Conservation (phyloP, 2,888 invertebrate genomes). For the Lasioglossum morio region DNA sequence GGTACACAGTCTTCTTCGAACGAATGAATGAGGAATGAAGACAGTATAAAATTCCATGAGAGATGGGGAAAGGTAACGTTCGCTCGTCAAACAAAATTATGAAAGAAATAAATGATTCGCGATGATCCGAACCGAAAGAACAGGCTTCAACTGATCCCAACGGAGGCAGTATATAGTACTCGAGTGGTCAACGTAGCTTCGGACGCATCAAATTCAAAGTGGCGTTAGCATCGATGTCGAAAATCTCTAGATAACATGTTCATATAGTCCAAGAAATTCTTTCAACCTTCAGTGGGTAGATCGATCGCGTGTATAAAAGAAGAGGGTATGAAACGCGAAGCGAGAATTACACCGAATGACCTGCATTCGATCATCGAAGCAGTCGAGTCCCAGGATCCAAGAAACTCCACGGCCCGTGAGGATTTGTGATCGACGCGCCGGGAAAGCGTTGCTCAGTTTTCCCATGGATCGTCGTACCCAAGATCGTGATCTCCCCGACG, state of each 20-base stretch:
- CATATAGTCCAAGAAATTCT: not conserved
- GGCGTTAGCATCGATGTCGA: not conserved
- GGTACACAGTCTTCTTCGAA: not conserved
- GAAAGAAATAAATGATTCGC: not conserved
- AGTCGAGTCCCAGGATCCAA: constrained; percentile 26
- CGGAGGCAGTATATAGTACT: constrained; percentile 9
- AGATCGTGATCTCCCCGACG: too few species aligned
- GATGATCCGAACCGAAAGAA: not conserved
- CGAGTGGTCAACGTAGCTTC: not conserved
- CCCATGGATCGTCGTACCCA: constrained; percentile 37
- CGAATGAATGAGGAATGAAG: not conserved
- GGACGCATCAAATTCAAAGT: not conserved
- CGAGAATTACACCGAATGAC: constrained; percentile 58
- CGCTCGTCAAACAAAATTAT: not conserved
- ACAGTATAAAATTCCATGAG: not conserved
- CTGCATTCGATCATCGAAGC: constrained; percentile 65
- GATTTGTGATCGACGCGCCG: constrained; percentile 27
- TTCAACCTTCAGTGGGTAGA: constrained; percentile 10
- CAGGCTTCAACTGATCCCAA: constrained; percentile 7
- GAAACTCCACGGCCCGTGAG: constrained; percentile 13
- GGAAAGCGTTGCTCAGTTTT: not conserved
- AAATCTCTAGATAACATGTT: not conserved
- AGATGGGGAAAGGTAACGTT: not conserved
- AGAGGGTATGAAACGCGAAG: constrained; percentile 33
- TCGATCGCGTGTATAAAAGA: constrained; percentile 33